Evolutionary conservation across 2,888 invertebrate genomes (phyloP), one percentile per base, ranked within the genome.

Genomic region (Calephelis perditalis): DNA sequence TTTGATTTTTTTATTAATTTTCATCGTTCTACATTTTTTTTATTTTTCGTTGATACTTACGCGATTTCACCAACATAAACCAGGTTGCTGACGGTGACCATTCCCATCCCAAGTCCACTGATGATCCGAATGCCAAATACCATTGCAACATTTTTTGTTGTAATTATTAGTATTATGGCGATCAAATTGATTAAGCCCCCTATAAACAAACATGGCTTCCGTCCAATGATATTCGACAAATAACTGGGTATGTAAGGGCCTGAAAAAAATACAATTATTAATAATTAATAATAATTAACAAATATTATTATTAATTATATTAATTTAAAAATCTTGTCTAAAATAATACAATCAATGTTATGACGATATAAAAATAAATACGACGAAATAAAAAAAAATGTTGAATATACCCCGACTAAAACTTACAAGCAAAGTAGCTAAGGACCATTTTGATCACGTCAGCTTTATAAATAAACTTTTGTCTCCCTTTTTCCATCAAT

Each of bases 191-290:
- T 45, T 0, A 71, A 37, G 0, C 76, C 74, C 0, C 77, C 78
- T 4, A 78, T 57, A 40, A 76, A 62, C n/a, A 78, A 63, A 43
- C 77, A 76, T 44, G 74, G 73, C 60, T 75, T 78, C 37, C 78
- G 66, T 0, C 78, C 78, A 0, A 76, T 64, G 47, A 69, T 65
- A 54, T 77, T 78, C 40, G 77, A 74, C 0, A 77, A 62, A 43
- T 73, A 70, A n/a, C 76, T 72, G 0, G 76, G 70, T 5, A 74
- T 67, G 40, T 74, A 73, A 0, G 78, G 77, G 1, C 77, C 77
- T 78, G 68, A 5, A 73, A 72, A 52, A 12, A 58, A 56, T 26
- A 26, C 26, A 26, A 26, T 3, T 26, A 26, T 26, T 26, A 37
- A 37, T 37, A 7, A 7, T 2, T 37, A 40, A 40, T 6, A 40